Base-by-base conservation (phyloP, 2,113 vertebrate species). In the Antechinus stuartii region DNA sequence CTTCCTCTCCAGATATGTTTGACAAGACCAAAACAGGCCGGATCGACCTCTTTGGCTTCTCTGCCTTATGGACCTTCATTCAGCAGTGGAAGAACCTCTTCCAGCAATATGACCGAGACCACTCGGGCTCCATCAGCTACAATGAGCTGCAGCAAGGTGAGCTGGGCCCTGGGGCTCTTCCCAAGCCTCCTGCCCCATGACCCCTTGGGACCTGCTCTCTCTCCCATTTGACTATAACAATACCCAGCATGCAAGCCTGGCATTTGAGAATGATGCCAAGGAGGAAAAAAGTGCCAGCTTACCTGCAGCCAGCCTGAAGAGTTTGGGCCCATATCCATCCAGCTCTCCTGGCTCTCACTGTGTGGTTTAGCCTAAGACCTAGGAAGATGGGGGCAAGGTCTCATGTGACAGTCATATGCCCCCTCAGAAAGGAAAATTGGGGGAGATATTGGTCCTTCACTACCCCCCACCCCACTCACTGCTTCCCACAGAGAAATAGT, bases 71-170 rank as follows among this genome's bases (percentile, higher is more conserved):
- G 98, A 98, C 98, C 9, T 99, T 99, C 98, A 98, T 99, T 97
- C 99, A 99, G 98, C 99, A 99, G 92, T 99, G 99, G 99, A 99
- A 97, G 84, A 98, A 84, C 54, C 98, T 99, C 92, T 99, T 99
- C 98, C 99, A 99, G 98, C 99, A 99, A 96, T 99, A 99, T 0
- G 99, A 99, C 98, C 97, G 99, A 55, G 99, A 99, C 97, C 98
- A 93, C 24, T 99, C 99, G 0, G 99, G 99, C 46, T 98, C 97
- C 92, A 99, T 99, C 97, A 99, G 98, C 95, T 98, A 98, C 95
- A 95, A 24, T 0, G 99, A 99, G 97, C 98, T 99, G 76, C 99
- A 99, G 94, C 99, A 99, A 99, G 99, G 99, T 99, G 97, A 97
- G 98, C 61, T 9, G 0, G 14, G 89, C 46, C 0, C 0, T 42